These are phyloP conservation scores for Dallia pectoralis DNA, from an alignment of 2,797 vertebrate genomes.

Conservation along the genomic window DNA sequence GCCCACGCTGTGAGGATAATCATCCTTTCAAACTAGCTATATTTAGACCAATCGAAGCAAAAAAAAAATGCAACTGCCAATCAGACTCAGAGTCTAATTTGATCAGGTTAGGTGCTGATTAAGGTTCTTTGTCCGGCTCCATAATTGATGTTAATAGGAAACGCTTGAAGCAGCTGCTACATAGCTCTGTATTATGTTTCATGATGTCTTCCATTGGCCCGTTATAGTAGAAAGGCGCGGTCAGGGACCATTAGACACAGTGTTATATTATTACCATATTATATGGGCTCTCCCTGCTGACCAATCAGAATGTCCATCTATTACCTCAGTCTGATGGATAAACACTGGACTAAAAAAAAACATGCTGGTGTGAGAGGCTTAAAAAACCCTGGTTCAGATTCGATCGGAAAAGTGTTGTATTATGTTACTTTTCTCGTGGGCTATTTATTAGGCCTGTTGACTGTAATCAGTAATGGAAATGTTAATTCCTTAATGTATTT, in stretches of 20 bases:
- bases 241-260: neutral
- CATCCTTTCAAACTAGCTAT: neutral
- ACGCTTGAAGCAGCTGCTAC: constrained; percentile 4
- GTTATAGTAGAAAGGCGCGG: constrained; percentile 25
- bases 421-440: constrained; percentile 45
- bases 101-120: constrained; percentile 12
- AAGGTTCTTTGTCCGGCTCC: constrained; percentile 13
- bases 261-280: too few relatives aligned
- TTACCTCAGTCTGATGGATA: constrained; percentile 25
- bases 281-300: constrained; percentile 13
- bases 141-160: constrained; percentile 19
- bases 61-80: constrained; percentile 36
- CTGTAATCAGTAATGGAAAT: constrained; percentile 49
- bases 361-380: constrained; percentile 36
- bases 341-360: constrained; percentile 41
- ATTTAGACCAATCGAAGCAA: neutral
- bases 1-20: neutral
- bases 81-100: constrained; percentile 29
- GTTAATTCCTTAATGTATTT: constrained; percentile 37
- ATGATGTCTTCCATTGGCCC: constrained; percentile 23
- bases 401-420: constrained; percentile 33
- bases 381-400: neutral
- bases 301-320: constrained; percentile 3
- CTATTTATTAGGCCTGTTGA: constrained; percentile 49
- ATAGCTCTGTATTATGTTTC: constrained; percentile 11